Evolutionary conservation across 2,113 vertebrate species (phyloP).

Genomic region (Tamias sibiricus): DNA sequence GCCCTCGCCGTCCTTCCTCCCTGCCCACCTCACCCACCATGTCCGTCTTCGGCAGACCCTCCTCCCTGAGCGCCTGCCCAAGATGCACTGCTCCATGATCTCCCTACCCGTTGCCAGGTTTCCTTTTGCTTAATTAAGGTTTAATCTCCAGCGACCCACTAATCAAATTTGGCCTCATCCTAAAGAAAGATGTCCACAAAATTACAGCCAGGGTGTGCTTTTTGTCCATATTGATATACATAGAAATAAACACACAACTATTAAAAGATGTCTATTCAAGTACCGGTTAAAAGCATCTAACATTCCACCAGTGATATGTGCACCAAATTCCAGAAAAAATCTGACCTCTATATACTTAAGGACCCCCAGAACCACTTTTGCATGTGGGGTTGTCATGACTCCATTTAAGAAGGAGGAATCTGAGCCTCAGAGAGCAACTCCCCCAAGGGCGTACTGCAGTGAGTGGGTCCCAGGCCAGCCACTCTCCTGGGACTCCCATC

Average conservation of each 20-base stretch:
- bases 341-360: not conserved
- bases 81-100: fast-evolving
- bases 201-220: not conserved
- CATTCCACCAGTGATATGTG: not conserved
- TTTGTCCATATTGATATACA: not conserved
- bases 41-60: not conserved
- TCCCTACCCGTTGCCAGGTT: not conserved
- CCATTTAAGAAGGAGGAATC: not conserved
- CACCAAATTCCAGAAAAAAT: not conserved
- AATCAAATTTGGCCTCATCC: not conserved
- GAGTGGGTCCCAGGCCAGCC: not conserved
- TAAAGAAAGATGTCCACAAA: not conserved
- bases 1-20: not conserved
- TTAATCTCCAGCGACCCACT: not conserved
- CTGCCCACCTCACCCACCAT: not conserved
- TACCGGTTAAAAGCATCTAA: not conserved
- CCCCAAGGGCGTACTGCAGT: not conserved
- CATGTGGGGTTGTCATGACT: not conserved
- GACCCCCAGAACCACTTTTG: not conserved
- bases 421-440: not conserved
- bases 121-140: not conserved
- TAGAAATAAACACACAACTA: not conserved
- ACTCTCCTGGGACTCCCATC: not conserved
- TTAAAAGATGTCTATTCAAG: not conserved
- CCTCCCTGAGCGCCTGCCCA: too few relatives aligned